phyloP scores from a whole-genome alignment of 2,113 vertebrate genomes.

The Coturnix japonica region DNA sequence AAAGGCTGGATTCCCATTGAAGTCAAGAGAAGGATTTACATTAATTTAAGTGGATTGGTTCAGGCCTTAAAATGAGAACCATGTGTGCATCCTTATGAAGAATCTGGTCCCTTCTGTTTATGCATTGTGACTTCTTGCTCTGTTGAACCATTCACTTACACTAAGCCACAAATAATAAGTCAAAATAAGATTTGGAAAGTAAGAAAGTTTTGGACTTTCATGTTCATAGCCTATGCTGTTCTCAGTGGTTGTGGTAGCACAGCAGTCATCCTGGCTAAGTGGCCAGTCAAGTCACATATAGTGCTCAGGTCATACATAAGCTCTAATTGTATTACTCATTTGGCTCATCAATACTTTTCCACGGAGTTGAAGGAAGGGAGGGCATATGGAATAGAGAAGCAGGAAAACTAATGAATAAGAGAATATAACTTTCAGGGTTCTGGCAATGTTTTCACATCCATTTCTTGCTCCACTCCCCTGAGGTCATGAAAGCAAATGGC shows the following conservation, averaged over 20 bases:
- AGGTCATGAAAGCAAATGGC: conserved; percentile 68
- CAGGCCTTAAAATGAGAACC: conserved; percentile 63
- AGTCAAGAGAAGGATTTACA: conserved; percentile 56
- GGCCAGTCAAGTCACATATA: conserved; percentile 1
- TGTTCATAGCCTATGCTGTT: neutral
- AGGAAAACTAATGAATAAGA: conserved; percentile 68
- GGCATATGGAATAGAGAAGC: conserved; percentile 62
- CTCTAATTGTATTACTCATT: conserved; percentile 47
- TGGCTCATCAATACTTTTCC: conserved; percentile 68
- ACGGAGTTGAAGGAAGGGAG: conserved; percentile 41
- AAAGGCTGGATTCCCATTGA: conserved; percentile 47
- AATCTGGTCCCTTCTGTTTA: conserved; percentile 47
- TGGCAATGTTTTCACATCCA: conserved; percentile 64
- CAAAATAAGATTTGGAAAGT: neutral
- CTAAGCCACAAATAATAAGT: neutral
- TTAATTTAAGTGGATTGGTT: conserved; percentile 59
- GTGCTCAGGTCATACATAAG: conserved; percentile 51
- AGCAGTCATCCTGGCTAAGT: neutral
- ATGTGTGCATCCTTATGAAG: conserved; percentile 53
- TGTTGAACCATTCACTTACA: neutral
- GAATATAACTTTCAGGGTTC: conserved; percentile 65
- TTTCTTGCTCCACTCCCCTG: conserved; percentile 63
- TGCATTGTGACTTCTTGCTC: conserved; percentile 31
- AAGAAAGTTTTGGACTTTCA: neutral
- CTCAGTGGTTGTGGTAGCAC: neutral